Evolutionary conservation across 1,140 invertebrate species (phyloP), one percentile per base, ranked within the genome.

Genomic region (Rhizoglyphus robini): DNA sequence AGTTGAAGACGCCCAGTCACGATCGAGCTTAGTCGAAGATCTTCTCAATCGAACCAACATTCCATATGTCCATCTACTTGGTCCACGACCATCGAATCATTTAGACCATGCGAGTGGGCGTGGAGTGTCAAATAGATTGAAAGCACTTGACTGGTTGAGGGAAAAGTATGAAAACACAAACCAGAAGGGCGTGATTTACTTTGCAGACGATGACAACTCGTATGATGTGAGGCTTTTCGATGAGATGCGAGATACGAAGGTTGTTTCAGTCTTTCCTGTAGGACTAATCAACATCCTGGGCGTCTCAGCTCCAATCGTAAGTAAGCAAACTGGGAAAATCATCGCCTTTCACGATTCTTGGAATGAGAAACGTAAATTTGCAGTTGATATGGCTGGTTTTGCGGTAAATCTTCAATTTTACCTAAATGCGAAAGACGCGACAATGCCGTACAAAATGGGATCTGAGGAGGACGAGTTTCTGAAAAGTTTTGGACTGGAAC

Each of bases 121-220:
- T 70, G 96, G 96, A 15, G 92, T 98, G 0, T 83, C 88, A 67
- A 96, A 99, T 77, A 81, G 96, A 69, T 99, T 99, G 78, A 77
- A 83, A 13, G 96, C 85, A 3, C 74, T 99, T 4, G 78, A 82
- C 30, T 99, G 94, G 90, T 76, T 99, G 4, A 78, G 90, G 61
- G 77, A 81, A 29, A 86, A 91, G 13, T 23, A 76, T 78, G 23
- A 76, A 79, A 61, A 74, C 23, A 83, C 80, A 83, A 70, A 79
- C 80, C 72, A 90, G 89, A 2, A 83, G 96, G 46, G 84, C 99
- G 0, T 99, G 96, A n/a, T n/a, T n/a, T n/a, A n/a, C n/a, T n/a
- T n/a, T n/a, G n/a, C n/a, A n/a, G n/a, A n/a, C n/a, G n/a, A 99
- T 77, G 96, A 99, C 74, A 99, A 99, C 74, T 87, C 89, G 1